Conservation (phyloP, 2,888 invertebrate genomes). For the Metellina segmentata region DNA sequence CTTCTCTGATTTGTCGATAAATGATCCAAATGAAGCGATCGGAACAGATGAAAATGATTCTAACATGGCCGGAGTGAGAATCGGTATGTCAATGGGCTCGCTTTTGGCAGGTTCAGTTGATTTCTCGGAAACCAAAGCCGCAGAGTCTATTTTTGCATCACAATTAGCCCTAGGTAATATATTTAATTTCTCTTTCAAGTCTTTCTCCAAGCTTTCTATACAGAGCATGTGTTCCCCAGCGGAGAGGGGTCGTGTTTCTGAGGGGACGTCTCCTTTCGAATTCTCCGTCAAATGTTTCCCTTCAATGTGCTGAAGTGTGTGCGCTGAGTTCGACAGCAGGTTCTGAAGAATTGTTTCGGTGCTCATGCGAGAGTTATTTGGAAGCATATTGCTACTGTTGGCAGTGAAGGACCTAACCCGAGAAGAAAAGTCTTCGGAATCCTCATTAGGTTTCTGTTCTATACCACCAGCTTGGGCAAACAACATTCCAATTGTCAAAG, state of each 20-base stretch:
- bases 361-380: conserved; percentile 71
- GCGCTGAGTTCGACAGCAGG: conserved; percentile 91
- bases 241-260: conserved; percentile 21
- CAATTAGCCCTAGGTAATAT: conserved; percentile 54
- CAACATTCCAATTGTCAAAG: conserved; percentile 76
- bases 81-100: conserved; percentile 70
- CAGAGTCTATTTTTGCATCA: conserved; percentile 21
- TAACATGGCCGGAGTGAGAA: conserved; percentile 75
- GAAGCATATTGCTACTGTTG: conserved; percentile 25
- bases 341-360: conserved; percentile 85
- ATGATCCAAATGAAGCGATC: conserved; percentile 18
- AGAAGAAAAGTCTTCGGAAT: conserved; percentile 41
- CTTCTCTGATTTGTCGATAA: conserved; percentile 42
- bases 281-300: conserved; percentile 17
- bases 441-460: conserved; percentile 46
- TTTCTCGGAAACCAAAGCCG: neutral
- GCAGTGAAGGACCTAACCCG: conserved; percentile 70
- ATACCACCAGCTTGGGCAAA: conserved; percentile 77
- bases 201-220: conserved; percentile 74
- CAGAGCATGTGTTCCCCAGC: conserved; percentile 56
- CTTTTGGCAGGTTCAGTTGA: conserved; percentile 43
- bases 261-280: neutral
- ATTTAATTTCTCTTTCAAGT: conserved; percentile 76
- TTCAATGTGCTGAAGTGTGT: conserved; percentile 93
- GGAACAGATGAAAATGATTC: conserved; percentile 70